Conservation (phyloP, 1,140 invertebrate genomes). For the Drosophila ficusphila region DNA sequence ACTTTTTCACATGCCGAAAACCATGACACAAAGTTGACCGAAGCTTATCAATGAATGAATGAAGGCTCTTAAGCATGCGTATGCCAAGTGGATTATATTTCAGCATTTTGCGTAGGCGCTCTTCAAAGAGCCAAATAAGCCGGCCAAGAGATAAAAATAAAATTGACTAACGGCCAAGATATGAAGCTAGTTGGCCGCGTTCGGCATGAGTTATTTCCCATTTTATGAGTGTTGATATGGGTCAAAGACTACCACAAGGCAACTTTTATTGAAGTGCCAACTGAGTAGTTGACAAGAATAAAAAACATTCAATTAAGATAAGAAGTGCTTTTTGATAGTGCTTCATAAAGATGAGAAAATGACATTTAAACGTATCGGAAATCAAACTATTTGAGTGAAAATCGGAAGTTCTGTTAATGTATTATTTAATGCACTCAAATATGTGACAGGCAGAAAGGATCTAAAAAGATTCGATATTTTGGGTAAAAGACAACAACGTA, state of each 20-base stretch:
- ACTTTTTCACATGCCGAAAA: background rate
- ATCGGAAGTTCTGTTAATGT: no score
- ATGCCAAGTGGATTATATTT: conserved; percentile 59
- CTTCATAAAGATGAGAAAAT: background rate
- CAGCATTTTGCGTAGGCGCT: conserved; percentile 36
- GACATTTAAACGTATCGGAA: background rate
- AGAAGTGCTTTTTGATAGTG: background rate
- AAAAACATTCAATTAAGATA: conserved; percentile 1
- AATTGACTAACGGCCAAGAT: conserved; percentile 59
- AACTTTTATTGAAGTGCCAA: background rate
- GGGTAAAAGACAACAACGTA: no score
- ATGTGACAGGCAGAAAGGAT: no score
- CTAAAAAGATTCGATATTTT: no score
- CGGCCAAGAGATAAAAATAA: conserved; percentile 57
- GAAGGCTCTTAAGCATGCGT: conserved; percentile 38
- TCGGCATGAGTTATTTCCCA: conserved; percentile 10
- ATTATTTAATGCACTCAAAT: no score
- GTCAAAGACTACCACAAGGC: conserved; percentile 34
- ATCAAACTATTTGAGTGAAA: no score
- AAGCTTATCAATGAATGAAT: conserved; percentile 49
- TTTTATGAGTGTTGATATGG: conserved; percentile 12
- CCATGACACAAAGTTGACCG: conserved; percentile 42
- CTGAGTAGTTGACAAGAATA: background rate
- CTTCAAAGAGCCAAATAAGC: conserved; percentile 54
- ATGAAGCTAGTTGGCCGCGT: conserved; percentile 15